A percentile compares a stretch with the other conserved stretches of the same genome.
phyloP scores from a whole-genome alignment of 2,888 invertebrate species.

The Drosophila niveifrons region DNA sequence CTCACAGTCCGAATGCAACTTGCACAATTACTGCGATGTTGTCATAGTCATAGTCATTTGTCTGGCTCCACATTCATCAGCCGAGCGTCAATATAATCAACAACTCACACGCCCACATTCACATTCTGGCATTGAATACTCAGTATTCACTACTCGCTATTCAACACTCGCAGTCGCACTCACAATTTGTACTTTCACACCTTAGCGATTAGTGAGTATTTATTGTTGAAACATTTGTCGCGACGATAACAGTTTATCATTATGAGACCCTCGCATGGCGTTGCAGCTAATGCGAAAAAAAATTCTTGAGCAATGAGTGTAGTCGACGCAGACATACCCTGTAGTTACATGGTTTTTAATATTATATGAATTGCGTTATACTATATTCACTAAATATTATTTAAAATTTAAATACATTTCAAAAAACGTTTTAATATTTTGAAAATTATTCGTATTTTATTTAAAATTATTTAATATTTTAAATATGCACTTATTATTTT shows the following conservation, averaged over 20 bases:
- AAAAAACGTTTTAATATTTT: background rate
- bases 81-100: conserved; percentile 5
- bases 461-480: no score
- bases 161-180: conserved; percentile 2
- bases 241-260: conserved; percentile 33
- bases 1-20: conserved; percentile 13
- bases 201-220: conserved; percentile 37
- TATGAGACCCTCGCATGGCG: conserved; percentile 9
- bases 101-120: conserved; percentile 6
- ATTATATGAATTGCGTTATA: no score
- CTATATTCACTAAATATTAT: no score
- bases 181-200: conserved; percentile 31
- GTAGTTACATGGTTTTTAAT: background rate
- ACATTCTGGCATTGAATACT: background rate
- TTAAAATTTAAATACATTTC: no score
- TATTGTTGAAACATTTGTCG: conserved; percentile 27
- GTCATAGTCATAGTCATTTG: conserved; percentile 24
- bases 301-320: background rate
- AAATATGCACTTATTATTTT: no score
- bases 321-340: conserved; percentile 18
- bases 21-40: conserved; percentile 24
- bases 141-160: background rate
- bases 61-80: conserved; percentile 17
- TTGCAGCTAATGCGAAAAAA: conserved; percentile 12
- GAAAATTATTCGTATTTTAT: no score